These are phyloP conservation scores for Nowickia ferox DNA, from an alignment of 2,888 invertebrate species.

Conservation along the genomic window DNA sequence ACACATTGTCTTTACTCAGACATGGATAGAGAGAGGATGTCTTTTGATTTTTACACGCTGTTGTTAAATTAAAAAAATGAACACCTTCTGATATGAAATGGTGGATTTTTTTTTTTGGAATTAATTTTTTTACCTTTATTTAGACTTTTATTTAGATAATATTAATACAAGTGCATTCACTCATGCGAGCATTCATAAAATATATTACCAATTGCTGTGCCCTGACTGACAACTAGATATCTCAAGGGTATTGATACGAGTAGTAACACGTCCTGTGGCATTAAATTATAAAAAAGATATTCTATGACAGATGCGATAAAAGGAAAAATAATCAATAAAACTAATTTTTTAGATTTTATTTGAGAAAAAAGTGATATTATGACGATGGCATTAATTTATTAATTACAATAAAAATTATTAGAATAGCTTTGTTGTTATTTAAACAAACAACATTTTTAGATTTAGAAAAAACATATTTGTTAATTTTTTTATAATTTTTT, in stretches of 20 bases:
- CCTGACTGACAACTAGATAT: slow-evolving; percentile 38
- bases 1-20: slow-evolving; percentile 41
- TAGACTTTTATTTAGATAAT: slow-evolving; percentile 61
- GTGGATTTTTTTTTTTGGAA: too few relatives aligned
- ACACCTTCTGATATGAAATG: slow-evolving; percentile 37
- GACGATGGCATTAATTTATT: neutral
- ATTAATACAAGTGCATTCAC: slow-evolving; percentile 40
- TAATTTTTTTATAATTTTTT: too few relatives aligned
- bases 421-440: neutral
- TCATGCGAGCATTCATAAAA: slow-evolving; percentile 33
- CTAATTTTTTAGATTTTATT: slow-evolving; percentile 21
- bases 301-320: slow-evolving; percentile 39
- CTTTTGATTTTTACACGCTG: slow-evolving; percentile 6
- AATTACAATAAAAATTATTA: neutral
- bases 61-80: slow-evolving; percentile 51
- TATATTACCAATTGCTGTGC: slow-evolving; percentile 59
- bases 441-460: neutral
- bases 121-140: slow-evolving; percentile 5
- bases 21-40: slow-evolving; percentile 34
- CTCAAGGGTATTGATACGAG: slow-evolving; percentile 50
- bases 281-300: slow-evolving; percentile 61
- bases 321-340: slow-evolving; percentile 7
- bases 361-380: neutral
- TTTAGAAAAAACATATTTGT: neutral
- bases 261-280: slow-evolving; percentile 66